Percentiles rank a stretch among this genome's conserved stretches.
Conservation (phyloP, 2,113 vertebrate genomes). For the Probosciger aterrimus region DNA sequence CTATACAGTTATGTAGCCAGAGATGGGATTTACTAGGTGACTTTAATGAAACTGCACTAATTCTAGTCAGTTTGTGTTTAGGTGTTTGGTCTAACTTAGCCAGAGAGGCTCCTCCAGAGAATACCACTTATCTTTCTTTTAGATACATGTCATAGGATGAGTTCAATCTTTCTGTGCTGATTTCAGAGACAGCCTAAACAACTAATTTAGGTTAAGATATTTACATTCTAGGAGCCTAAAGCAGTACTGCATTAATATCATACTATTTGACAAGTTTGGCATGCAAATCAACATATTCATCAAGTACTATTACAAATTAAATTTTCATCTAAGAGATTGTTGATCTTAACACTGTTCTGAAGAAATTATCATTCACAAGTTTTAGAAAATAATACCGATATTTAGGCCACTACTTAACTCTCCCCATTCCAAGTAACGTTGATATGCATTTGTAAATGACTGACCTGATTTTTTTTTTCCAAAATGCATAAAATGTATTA, state of each 20-base stretch:
- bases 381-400: background rate
- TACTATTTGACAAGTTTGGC: slow-evolving; percentile 21
- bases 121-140: background rate
- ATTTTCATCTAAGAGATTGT: background rate
- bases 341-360: background rate
- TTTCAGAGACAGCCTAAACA: slow-evolving; percentile 22
- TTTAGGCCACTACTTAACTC: background rate
- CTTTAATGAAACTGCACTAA: background rate
- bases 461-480: background rate
- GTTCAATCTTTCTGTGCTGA: background rate
- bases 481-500: background rate
- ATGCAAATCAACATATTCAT: background rate
- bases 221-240: background rate
- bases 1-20: background rate
- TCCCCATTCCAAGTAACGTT: background rate
- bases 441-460: background rate
- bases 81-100: background rate
- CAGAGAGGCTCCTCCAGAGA: background rate
- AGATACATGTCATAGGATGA: background rate
- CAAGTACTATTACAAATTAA: background rate
- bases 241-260: background rate
- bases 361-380: background rate
- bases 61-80: background rate
- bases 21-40: background rate
- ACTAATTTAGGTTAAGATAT: background rate